Conservation (phyloP, 2,888 invertebrate genomes). For the Autographa pulchrina region DNA sequence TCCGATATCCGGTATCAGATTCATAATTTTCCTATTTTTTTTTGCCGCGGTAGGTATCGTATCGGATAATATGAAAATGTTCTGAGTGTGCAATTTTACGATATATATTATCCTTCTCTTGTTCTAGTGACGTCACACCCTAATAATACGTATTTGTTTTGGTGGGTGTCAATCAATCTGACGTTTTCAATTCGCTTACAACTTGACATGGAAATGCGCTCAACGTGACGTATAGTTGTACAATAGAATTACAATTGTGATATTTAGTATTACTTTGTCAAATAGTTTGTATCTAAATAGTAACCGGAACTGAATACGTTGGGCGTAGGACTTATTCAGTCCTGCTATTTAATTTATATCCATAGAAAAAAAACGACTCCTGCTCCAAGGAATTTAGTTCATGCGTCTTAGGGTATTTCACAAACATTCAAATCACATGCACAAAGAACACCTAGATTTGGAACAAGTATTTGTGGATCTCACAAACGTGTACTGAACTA, state of each 20-base stretch:
- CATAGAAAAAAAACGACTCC: no score
- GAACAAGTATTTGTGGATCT: no score
- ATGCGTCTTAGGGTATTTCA: no score
- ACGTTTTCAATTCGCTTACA: background rate
- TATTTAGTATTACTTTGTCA: background rate
- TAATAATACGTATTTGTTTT: slow-evolving; percentile 4
- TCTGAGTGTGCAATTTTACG: background rate
- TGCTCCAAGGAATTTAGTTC: no score
- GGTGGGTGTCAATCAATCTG: background rate
- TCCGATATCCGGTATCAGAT: no score
- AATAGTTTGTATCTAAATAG: background rate
- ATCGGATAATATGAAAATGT: no score
- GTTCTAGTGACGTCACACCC: background rate
- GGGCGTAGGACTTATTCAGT: background rate
- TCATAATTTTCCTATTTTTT: no score
- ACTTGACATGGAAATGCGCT: background rate
- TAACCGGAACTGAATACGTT: background rate
- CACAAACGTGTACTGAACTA: no score
- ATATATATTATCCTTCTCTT: background rate
- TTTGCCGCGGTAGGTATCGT: no score
- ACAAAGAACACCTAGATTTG: no score
- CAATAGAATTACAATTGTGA: background rate
- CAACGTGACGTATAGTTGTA: background rate
- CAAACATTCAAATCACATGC: no score
- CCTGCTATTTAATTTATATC: no score